phyloP scores from a whole-genome alignment of 2,113 vertebrate genomes.

The cattle (Bos taurus) region DNA sequence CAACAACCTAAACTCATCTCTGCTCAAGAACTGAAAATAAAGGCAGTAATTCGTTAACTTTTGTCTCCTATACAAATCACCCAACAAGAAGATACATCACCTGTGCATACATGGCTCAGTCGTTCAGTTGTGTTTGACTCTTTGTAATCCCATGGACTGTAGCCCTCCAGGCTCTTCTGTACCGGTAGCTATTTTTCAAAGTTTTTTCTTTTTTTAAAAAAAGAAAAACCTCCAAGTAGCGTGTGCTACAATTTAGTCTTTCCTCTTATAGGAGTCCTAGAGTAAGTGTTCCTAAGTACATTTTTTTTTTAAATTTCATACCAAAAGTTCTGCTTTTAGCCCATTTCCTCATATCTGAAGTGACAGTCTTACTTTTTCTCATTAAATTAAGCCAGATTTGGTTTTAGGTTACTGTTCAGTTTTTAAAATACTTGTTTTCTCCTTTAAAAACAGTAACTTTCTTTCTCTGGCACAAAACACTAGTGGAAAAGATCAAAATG shows the following conservation, averaged over 20 bases:
- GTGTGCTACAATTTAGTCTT: conserved; percentile 62
- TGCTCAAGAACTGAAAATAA: not conserved
- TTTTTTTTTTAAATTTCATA: conserved; percentile 55
- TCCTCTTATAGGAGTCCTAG: conserved; percentile 60
- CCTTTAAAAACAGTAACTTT: conserved; percentile 55
- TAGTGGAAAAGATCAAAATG: not conserved
- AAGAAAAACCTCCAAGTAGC: conserved; percentile 51
- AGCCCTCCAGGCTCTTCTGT: not conserved
- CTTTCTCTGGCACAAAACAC: conserved; percentile 24
- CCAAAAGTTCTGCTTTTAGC: conserved; percentile 50
- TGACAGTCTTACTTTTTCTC: conserved; percentile 12
- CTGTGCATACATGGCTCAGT: not conserved
- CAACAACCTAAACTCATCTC: not conserved
- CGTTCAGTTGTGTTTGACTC: not conserved
- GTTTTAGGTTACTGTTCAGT: conserved; percentile 67
- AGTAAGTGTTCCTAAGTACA: conserved; percentile 65
- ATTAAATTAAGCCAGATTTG: conserved; percentile 65
- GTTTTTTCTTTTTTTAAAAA: not conserved
- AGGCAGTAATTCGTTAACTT: conserved; percentile 26
- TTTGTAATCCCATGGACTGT: not conserved
- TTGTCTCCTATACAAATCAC: not conserved
- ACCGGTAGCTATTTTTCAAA: not conserved
- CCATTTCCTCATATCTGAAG: conserved; percentile 23
- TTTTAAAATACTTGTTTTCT: conserved; percentile 57
- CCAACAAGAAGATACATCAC: not conserved